phyloP scores from a whole-genome alignment of 2,888 invertebrate genomes.

The Blastobasis adustella region DNA sequence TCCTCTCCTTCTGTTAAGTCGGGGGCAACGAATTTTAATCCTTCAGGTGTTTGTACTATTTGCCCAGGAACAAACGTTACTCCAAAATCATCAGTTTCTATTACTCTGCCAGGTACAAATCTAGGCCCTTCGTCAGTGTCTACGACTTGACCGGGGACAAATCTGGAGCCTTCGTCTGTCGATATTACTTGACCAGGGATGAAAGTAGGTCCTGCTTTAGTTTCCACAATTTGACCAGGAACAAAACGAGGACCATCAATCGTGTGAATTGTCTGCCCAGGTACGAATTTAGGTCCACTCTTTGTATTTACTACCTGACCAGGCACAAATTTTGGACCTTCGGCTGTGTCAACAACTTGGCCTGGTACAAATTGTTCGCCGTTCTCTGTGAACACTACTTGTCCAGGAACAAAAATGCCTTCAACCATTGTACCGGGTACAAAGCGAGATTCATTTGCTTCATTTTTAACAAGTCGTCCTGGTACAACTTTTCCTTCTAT shows the following conservation, averaged over 20 bases:
- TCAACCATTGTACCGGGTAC: conserved; percentile 81
- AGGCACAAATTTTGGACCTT: conserved; percentile 83
- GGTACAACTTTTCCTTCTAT: conserved; percentile 77
- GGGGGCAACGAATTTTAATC: conserved; percentile 80
- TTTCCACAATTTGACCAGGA: conserved; percentile 85
- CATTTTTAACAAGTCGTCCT: conserved; percentile 77
- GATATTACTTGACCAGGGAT: conserved; percentile 85
- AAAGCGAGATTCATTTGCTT: conserved; percentile 77
- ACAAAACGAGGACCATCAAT: conserved; percentile 83
- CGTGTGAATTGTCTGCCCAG: conserved; percentile 83
- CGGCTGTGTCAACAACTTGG: conserved; percentile 81
- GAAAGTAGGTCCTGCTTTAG: conserved; percentile 83
- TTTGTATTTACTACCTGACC: conserved; percentile 84
- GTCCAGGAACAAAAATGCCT: conserved; percentile 80
- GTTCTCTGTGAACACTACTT: conserved; percentile 79
- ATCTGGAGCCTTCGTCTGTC: conserved; percentile 75
- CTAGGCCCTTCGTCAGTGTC: conserved; percentile 81
- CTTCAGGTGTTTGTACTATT: conserved; percentile 82
- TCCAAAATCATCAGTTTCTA: conserved; percentile 80
- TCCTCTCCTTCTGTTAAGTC: conserved; percentile 79
- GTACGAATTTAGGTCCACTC: conserved; percentile 77
- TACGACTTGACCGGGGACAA: conserved; percentile 82
- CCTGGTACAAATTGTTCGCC: conserved; percentile 83
- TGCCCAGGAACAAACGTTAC: conserved; percentile 87
- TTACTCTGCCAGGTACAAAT: conserved; percentile 83